A percentile compares a stretch with the other conserved stretches of the same genome.
phyloP scores from a whole-genome alignment of 2,888 invertebrate genomes.

The Trisateles emortualis region DNA sequence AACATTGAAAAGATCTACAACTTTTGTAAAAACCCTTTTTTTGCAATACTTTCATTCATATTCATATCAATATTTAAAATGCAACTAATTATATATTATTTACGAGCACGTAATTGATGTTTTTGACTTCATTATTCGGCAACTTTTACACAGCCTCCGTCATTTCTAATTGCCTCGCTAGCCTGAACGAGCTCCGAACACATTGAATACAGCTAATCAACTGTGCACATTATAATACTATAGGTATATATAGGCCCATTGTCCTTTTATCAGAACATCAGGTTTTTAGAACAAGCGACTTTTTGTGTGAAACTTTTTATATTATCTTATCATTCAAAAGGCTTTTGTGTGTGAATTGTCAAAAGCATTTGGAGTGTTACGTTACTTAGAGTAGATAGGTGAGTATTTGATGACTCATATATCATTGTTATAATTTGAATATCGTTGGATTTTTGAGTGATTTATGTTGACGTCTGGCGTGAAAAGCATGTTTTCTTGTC shows the following conservation, averaged over 20 bases:
- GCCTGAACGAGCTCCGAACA: not conserved
- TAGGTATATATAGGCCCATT: slow-evolving; percentile 3
- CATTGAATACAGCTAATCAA: not conserved
- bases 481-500: no score
- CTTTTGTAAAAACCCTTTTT: no score
- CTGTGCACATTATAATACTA: not conserved
- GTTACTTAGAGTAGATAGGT: slow-evolving; percentile 15
- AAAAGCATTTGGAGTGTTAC: slow-evolving; percentile 52
- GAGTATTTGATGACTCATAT: slow-evolving; percentile 11
- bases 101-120: no score
- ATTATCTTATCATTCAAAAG: slow-evolving; percentile 65
- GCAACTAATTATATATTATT: no score
- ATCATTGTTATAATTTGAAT: not conserved
- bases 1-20: no score
- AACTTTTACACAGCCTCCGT: not conserved
- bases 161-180: not conserved
- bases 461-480: no score
- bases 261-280: slow-evolving; percentile 30
- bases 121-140: not conserved
- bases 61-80: no score
- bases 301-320: slow-evolving; percentile 33
- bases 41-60: no score
- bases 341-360: slow-evolving; percentile 55
- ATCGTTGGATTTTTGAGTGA: not conserved
- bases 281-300: slow-evolving; percentile 29